Conservation (phyloP, 2,888 invertebrate species). For the Chydorus sphaericus region DNA sequence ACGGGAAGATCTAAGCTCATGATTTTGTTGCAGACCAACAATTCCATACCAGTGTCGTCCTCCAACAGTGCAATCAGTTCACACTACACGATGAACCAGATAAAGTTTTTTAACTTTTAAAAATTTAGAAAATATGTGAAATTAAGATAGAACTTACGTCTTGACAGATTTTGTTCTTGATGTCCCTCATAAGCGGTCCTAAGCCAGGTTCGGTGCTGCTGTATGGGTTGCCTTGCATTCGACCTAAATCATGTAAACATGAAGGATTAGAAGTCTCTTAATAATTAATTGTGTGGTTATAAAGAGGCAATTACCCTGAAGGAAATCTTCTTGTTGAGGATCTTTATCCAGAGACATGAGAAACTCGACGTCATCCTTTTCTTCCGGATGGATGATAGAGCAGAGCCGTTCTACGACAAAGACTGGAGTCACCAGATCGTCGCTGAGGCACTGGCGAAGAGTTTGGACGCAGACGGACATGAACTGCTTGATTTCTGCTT, state of each 20-base stretch:
- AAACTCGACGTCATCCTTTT: constrained; percentile 93
- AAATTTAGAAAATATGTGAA: not conserved
- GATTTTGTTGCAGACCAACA: constrained; percentile 94
- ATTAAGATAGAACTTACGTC: constrained; percentile 36
- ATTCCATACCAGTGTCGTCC: constrained; percentile 97
- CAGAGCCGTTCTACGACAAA: constrained; percentile 95
- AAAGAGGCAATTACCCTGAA: constrained; percentile 43
- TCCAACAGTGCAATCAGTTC: constrained; percentile 93
- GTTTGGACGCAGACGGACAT: constrained; percentile 96
- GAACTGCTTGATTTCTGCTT: constrained; percentile 88
- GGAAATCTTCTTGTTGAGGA: constrained; percentile 95
- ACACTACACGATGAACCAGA: constrained; percentile 41
- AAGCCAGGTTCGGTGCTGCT: constrained; percentile 83
- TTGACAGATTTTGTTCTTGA: constrained; percentile 96
- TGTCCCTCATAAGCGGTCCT: constrained; percentile 94
- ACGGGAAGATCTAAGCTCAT: constrained; percentile 92
- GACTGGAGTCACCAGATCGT: constrained; percentile 89
- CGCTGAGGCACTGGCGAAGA: constrained; percentile 73
- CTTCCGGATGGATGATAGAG: constrained; percentile 93
- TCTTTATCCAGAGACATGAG: constrained; percentile 93
- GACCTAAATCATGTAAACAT: too few relatives aligned
- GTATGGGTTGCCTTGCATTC: constrained; percentile 97
- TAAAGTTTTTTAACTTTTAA: not conserved
- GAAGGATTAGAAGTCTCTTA: too few relatives aligned
- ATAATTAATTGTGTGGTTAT: constrained; percentile 35